phyloP scores from a whole-genome alignment of 2,888 invertebrate genomes.

The Chalcosyrphus nemorum region DNA sequence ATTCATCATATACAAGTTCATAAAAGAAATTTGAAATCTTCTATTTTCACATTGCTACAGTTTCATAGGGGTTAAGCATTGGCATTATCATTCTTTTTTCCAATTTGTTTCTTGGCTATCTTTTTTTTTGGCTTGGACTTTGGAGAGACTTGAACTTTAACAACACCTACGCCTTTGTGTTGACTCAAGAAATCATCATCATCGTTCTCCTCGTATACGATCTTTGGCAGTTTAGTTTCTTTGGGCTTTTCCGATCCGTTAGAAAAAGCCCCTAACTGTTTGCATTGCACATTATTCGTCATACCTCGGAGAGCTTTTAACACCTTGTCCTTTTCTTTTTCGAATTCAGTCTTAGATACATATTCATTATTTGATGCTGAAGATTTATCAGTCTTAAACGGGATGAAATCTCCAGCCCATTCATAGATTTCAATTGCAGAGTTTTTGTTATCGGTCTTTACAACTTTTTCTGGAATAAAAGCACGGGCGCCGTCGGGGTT shows the following conservation, averaged over 20 bases:
- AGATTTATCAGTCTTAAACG: background rate
- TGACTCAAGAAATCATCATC: background rate
- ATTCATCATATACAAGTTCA: too few relatives aligned
- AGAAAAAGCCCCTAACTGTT: too few relatives aligned
- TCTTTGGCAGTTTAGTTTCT: background rate
- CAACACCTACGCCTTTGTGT: constrained; percentile 7
- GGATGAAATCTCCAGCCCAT: constrained; percentile 48
- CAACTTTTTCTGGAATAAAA: constrained; percentile 20
- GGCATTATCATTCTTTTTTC: too few relatives aligned
- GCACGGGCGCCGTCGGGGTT: background rate
- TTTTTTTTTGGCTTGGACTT: constrained; percentile 13
- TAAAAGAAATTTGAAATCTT: too few relatives aligned
- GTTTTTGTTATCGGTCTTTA: background rate
- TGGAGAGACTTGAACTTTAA: constrained; percentile 32
- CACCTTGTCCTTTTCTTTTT: constrained; percentile 12
- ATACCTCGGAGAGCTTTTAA: background rate
- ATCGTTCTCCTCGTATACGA: constrained; percentile 18
- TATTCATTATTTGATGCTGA: background rate
- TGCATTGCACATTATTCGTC: background rate
- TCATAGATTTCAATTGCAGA: background rate
- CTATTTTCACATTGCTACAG: too few relatives aligned
- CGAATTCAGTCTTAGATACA: background rate
- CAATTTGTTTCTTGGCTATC: background rate
- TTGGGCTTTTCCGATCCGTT: background rate
- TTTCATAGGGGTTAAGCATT: too few relatives aligned